phyloP scores from a whole-genome alignment of 92 coral and sea anemone genomes.

The Chrysogorgia sp. region DNA sequence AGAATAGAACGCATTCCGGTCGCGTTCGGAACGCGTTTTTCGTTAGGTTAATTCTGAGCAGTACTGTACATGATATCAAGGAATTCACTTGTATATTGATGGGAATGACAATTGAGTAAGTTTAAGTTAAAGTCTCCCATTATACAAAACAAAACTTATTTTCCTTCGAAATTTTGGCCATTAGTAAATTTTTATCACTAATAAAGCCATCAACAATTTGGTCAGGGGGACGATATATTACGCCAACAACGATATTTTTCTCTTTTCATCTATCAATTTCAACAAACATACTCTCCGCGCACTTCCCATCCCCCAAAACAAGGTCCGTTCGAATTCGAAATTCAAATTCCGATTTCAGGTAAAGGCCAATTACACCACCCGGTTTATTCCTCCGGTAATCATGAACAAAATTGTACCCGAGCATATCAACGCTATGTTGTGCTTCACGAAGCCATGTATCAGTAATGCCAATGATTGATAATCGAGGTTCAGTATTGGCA shows the following conservation, averaged over 20 bases:
- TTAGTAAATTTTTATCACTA: slow-evolving; percentile 3
- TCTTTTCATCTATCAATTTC: slow-evolving; percentile 33
- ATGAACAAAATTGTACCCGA: slow-evolving; percentile 26
- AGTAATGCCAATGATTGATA: slow-evolving; percentile 38
- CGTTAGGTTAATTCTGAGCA: no score
- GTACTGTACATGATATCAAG: slow-evolving; percentile 16
- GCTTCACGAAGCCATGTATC: slow-evolving; percentile 44
- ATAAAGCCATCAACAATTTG: slow-evolving; percentile 2
- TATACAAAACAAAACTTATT: not conserved
- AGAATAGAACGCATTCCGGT: no score
- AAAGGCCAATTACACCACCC: slow-evolving; percentile 14
- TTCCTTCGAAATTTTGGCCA: slow-evolving; percentile 10
- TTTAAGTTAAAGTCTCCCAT: no score
- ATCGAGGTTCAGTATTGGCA: not conserved
- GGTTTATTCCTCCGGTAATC: slow-evolving; percentile 3
- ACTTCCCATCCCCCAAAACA: not conserved
- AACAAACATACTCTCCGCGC: slow-evolving; percentile 21
- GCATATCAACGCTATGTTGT: slow-evolving; percentile 28
- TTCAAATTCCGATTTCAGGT: not conserved
- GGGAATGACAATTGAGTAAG: no score
- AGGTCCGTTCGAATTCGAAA: slow-evolving; percentile 6
- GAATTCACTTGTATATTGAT: not conserved
- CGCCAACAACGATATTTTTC: slow-evolving; percentile 38
- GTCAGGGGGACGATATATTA: slow-evolving; percentile 33
- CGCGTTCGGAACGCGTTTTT: no score